Percentiles rank a stretch among this genome's conserved stretches.
Conservation (phyloP, 2,113 vertebrate genomes). For the Tachuris rubrigastra region DNA sequence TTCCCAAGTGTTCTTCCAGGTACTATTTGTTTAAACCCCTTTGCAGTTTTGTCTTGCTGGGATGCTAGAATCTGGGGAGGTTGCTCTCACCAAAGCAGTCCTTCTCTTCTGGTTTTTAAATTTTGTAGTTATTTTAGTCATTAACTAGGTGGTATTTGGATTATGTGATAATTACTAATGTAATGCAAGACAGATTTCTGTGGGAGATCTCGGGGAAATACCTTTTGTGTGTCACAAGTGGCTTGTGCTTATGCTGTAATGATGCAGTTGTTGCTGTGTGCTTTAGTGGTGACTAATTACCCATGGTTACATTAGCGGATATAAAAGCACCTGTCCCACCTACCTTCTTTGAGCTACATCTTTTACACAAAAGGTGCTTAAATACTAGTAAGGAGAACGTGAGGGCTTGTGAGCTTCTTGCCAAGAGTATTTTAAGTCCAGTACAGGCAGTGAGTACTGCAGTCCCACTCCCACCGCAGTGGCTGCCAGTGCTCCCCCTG, state of each 20-base stretch:
- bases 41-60: background rate
- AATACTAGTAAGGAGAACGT: background rate
- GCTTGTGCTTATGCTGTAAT: background rate
- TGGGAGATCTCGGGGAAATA: background rate
- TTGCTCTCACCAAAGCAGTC: background rate
- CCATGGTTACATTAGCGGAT: background rate
- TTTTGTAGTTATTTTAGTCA: background rate
- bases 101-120: background rate
- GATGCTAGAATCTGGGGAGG: background rate
- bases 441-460: background rate
- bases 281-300: constrained; percentile 33
- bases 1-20: background rate
- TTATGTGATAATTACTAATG: background rate
- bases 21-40: background rate
- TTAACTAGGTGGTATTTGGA: background rate
- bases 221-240: background rate
- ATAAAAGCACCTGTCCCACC: background rate
- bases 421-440: background rate
- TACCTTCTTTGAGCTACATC: background rate
- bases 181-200: background rate
- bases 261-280: background rate
- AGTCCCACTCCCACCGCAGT: accelerated
- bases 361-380: background rate
- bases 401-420: background rate
- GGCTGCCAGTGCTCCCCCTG: background rate